These are phyloP conservation scores for Regulus satrapa DNA, from an alignment of 2,113 vertebrate genomes.

Conservation along the genomic window DNA sequence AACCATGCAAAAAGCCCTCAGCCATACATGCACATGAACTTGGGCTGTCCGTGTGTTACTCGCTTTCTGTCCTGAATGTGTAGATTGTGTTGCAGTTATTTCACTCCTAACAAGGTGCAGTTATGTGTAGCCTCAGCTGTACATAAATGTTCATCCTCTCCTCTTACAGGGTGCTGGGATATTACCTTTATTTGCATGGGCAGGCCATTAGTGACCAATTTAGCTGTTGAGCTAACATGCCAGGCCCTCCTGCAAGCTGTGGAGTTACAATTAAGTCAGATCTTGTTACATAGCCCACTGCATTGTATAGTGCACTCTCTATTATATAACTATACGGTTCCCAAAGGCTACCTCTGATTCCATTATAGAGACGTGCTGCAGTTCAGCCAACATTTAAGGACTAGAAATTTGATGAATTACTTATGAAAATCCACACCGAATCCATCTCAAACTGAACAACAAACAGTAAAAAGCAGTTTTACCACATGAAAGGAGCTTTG, in stretches of 20 bases:
- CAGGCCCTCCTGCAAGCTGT: constrained; percentile 11
- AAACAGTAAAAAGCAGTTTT: neutral
- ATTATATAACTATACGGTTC: neutral
- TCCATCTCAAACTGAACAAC: neutral
- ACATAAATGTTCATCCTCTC: neutral
- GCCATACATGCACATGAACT: neutral
- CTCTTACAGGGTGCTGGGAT: neutral
- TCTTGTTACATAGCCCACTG: constrained; percentile 17
- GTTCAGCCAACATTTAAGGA: neutral
- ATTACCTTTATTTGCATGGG: neutral
- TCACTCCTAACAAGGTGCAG: neutral
- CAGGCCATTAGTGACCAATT: constrained; percentile 38
- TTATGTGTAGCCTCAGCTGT: neutral
- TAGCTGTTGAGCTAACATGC: constrained; percentile 23
- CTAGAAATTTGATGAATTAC: neutral
- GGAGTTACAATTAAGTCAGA: neutral
- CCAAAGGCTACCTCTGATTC: constrained; percentile 3
- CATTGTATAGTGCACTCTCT: neutral
- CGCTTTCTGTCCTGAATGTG: neutral
- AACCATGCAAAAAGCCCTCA: neutral
- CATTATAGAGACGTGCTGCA: neutral
- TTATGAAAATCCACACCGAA: neutral
- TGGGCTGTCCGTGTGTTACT: neutral
- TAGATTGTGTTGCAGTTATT: neutral
- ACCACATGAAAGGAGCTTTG: neutral